Base-by-base conservation (phyloP, 2,888 invertebrate species). In the Meandrusa payeni region DNA sequence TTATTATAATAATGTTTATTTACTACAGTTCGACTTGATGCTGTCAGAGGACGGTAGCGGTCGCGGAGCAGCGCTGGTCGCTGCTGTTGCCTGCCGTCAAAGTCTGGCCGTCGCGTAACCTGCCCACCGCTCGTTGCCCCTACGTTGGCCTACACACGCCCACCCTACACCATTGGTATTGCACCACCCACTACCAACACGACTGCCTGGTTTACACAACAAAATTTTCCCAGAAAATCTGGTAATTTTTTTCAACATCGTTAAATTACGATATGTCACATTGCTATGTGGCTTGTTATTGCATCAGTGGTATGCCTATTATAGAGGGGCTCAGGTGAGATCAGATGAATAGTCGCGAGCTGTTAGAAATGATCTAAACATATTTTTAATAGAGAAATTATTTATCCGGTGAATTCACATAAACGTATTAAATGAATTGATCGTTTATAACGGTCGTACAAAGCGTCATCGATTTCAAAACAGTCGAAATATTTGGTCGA, bases 1-100 rank as follows among this genome's bases (percentile, higher is more conserved):
- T n/a, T n/a, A n/a, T n/a, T n/a, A n/a, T n/a, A n/a, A n/a, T n/a
- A n/a, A n/a, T 11, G 5, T 31, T 33, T 38, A 48, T 52, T 52
- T 61, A 27, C 90, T 91, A 5, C 90, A 96, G 92, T 97, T 97
- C 75, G 94, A 96, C 76, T 88, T 98, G 59, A 97, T 97, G 97
- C 83, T 98, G 42, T 97, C 97, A 1, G 97, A 97, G 75, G 98
- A 98, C 73, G 98, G 98, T 36, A 97, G 97, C 64, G 98, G 98
- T n/a, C 93, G 97, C 63, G 98, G 98, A 15, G 98, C 98, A 37
- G 98, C 98, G 46, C 85, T 98, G 39, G 97, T 98, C 6, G 97
- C 97, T n/a, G 97, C 98, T 5, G 97, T 97, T 22, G 95, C 95
- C 28, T 91, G 92, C 58, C 90, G 93, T 61, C 90, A 91, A 64